Evolutionary conservation across 1,140 invertebrate genomes (phyloP), one percentile per base, ranked within the genome.

Genomic region (Bombus terrestris): DNA sequence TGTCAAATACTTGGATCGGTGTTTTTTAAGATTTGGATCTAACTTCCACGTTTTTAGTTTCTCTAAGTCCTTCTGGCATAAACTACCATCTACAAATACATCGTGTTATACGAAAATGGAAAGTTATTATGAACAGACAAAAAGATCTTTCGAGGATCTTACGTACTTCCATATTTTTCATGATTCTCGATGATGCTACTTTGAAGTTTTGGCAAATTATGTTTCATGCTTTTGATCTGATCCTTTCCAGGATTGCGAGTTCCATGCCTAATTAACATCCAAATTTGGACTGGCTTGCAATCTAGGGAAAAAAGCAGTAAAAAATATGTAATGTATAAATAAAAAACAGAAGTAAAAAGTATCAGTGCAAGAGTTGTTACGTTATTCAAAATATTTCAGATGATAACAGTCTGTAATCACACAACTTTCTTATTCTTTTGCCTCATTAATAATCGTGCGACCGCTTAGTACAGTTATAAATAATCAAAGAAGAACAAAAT

Each of bases 211-310:
- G 91, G 90, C 18, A 95, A 79, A n/a, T 83, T 83, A 5, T 59
- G 28, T 25, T 84, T 64, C 68, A 95, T 88, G 43, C 81, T 86
- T 12, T 72, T 66, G 5, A 94, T 92, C 1, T 86, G 72, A 0
- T 92, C 74, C 43, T 69, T 83, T 8, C 81, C 83, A 10, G 94
- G 93, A 86, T 93, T 93, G 15, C 94, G 88, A 4, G 95, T 94
- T 13, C 95, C 95, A 69, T 95, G 94, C 75, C 94, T 94, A 0
- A 87, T 37, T 35, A 95, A 35, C 35, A 95, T 84, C 93, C 94
- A 95, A 57, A 95, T 92, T 78, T 95, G 94, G 22, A 86, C 37
- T 3, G 95, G 93, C 6, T 81, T 35, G 73, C 93, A 94, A n/a
- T 89, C 93, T 93, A n/a, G 1, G 1, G 13, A 3, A 39, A 57